phyloP scores from a whole-genome alignment of 2,888 invertebrate species.

The Netelia virgata region DNA sequence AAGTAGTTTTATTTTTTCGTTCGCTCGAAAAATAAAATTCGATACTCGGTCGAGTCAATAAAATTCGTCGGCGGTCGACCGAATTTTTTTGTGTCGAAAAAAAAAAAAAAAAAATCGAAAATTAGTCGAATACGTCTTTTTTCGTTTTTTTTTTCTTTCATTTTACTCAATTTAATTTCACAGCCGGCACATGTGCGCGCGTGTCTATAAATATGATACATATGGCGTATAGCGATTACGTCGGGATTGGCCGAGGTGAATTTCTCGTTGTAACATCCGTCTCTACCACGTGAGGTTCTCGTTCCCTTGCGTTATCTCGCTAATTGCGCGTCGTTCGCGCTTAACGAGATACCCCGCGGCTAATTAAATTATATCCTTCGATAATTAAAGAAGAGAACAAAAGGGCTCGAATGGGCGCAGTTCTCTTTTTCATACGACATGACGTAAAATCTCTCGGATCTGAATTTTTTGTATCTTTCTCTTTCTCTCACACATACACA shows the following conservation, averaged over 20 bases:
- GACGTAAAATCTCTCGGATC: background rate
- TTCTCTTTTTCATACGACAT: background rate
- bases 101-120: background rate
- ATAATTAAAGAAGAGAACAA: slow-evolving; percentile 1
- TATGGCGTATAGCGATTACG: background rate
- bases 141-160: background rate
- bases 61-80: too few species aligned
- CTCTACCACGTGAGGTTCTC: slow-evolving; percentile 42
- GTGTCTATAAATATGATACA: background rate
- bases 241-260: slow-evolving; percentile 40
- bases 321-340: slow-evolving; percentile 52
- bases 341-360: slow-evolving; percentile 59
- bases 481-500: background rate
- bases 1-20: too few species aligned
- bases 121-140: background rate
- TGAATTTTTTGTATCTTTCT: background rate
- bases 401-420: slow-evolving; percentile 22
- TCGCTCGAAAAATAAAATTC: too few species aligned
- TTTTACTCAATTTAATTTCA: too few species aligned
- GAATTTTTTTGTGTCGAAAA: background rate
- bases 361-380: slow-evolving; percentile 63
- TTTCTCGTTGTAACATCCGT: slow-evolving; percentile 57
- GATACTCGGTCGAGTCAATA: too few species aligned
- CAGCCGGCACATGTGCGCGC: too few species aligned
- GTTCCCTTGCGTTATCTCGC: slow-evolving; percentile 50